Conservation (phyloP, 1,140 invertebrate species). For the Aleiodes sp. region DNA sequence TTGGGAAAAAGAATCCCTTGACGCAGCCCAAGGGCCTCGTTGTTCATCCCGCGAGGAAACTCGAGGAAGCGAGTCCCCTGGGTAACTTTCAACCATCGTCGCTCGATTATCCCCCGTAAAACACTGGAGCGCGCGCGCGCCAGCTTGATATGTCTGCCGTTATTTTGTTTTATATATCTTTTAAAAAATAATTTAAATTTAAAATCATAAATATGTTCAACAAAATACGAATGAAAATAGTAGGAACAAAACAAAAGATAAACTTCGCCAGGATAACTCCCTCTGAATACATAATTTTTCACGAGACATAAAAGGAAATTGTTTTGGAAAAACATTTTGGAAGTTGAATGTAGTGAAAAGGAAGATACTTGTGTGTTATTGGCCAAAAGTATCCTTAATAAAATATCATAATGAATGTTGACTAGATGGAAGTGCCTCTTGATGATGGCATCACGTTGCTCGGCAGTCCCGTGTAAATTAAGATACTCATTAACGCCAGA, state of each 20-base stretch:
- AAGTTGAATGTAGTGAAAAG: constrained; percentile 1
- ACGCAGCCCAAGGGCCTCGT: background rate
- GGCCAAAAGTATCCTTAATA: background rate
- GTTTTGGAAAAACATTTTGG: background rate
- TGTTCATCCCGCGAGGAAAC: background rate
- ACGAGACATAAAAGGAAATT: background rate
- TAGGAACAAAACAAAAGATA: background rate
- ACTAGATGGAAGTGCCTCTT: constrained; percentile 17
- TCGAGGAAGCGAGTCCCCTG: background rate
- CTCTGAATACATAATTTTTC: background rate
- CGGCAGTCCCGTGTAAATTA: constrained; percentile 25
- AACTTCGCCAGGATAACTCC: background rate
- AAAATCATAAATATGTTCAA: too few relatives aligned
- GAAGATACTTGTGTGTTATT: constrained; percentile 10
- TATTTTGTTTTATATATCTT: background rate
- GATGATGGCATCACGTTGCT: constrained; percentile 20
- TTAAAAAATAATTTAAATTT: constrained; percentile 9
- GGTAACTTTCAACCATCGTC: background rate
- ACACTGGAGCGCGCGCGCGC: background rate
- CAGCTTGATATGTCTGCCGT: constrained; percentile 32
- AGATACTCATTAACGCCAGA: constrained; percentile 32
- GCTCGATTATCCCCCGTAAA: constrained; percentile 13
- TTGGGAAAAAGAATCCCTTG: background rate
- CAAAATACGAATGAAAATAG: too few relatives aligned
- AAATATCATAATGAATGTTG: background rate